phyloP scores from a whole-genome alignment of 2,113 vertebrate genomes.

The Nymphicus hollandicus region DNA sequence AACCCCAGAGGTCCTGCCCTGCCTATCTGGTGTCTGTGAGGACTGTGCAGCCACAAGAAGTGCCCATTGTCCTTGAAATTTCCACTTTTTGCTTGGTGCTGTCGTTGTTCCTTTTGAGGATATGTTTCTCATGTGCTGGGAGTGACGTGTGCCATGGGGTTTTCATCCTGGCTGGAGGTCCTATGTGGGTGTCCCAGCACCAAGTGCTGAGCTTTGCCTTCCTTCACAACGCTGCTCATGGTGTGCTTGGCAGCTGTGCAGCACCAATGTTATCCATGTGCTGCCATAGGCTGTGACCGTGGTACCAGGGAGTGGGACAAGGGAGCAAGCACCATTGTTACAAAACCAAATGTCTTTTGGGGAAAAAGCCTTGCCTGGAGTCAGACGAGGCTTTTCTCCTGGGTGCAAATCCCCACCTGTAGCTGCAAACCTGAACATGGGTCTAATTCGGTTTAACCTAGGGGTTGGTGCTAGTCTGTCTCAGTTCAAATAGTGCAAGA shows the following conservation, averaged over 20 bases:
- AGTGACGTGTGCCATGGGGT: rapidly evolving
- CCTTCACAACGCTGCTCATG: not conserved
- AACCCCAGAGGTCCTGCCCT: not conserved
- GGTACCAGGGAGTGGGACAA: rapidly evolving
- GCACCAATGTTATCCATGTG: not conserved
- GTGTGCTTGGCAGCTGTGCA: not conserved
- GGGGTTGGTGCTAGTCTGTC: not conserved
- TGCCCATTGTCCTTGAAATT: not conserved
- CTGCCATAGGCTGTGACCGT: not conserved
- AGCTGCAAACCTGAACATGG: not conserved
- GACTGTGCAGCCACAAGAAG: too few species aligned
- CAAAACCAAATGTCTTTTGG: rapidly evolving
- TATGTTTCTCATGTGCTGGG: rapidly evolving
- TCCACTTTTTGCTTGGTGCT: rapidly evolving
- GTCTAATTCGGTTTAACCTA: not conserved
- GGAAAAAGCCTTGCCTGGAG: not conserved
- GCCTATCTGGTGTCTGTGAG: not conserved
- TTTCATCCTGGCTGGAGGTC: not conserved
- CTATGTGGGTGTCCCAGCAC: not conserved
- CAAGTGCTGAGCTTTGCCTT: not conserved
- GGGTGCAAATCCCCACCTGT: not conserved
- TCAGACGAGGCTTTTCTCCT: not conserved
- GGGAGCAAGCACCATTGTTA: rapidly evolving
- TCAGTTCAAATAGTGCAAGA: not conserved
- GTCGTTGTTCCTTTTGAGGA: rapidly evolving